phyloP scores from a whole-genome alignment of 2,113 vertebrate species.

The Zosterops hypoxanthus region DNA sequence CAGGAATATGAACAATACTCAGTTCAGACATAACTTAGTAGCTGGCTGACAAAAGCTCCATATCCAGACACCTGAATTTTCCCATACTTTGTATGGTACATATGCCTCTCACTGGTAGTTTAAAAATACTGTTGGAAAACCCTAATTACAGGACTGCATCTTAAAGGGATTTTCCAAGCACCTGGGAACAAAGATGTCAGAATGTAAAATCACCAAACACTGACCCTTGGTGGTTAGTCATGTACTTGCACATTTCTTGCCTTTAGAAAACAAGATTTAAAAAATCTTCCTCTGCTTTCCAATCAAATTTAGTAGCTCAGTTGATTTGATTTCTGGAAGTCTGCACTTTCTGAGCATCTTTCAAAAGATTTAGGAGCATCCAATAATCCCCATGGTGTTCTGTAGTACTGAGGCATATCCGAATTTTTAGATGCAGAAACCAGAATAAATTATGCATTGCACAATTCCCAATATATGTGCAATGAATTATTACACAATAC shows the following conservation, averaged over 20 bases:
- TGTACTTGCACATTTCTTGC: constrained; percentile 36
- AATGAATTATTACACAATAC: not conserved
- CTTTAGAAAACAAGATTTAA: not conserved
- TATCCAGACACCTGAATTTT: not conserved
- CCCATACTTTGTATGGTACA: not conserved
- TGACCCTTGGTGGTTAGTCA: constrained; percentile 51
- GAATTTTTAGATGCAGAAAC: not conserved
- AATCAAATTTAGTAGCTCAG: not conserved
- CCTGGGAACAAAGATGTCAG: constrained; percentile 14
- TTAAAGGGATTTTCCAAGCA: constrained; percentile 9
- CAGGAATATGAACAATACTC: not conserved
- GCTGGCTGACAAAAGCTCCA: not conserved
- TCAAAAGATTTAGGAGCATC: not conserved
- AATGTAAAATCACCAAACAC: constrained; percentile 32
- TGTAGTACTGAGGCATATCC: not conserved
- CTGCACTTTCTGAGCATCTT: not conserved
- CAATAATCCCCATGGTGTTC: not conserved
- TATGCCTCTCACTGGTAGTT: not conserved
- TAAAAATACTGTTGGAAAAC: not conserved
- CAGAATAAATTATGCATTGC: not conserved
- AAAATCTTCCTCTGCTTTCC: not conserved
- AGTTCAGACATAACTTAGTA: not conserved
- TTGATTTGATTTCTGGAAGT: not conserved
- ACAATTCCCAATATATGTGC: not conserved
- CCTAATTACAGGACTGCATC: not conserved